Percentiles rank a stretch among this genome's conserved stretches.
These are phyloP conservation scores for Sprattus sprattus DNA, from an alignment of 2,113 vertebrate species.

Conservation along the genomic window DNA sequence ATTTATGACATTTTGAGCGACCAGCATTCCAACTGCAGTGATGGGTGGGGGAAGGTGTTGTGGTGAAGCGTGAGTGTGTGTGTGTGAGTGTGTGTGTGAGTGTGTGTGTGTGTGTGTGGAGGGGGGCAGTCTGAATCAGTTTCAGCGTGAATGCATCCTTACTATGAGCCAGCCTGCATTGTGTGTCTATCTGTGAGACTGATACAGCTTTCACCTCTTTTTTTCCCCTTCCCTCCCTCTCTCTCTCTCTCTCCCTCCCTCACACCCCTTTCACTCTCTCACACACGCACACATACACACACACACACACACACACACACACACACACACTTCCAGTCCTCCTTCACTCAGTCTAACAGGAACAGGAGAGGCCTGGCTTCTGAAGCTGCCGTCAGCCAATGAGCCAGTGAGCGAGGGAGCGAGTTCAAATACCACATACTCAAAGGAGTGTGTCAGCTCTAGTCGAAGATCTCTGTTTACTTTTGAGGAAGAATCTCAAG, in stretches of 20 bases:
- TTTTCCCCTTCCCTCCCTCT: not conserved
- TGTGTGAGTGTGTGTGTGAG: not conserved
- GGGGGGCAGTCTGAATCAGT: conserved; percentile 44
- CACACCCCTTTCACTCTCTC: not conserved
- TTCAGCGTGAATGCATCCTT: conserved; percentile 42
- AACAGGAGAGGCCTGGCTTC: not conserved
- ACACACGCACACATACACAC: not conserved
- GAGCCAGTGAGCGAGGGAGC: not conserved
- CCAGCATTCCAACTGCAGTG: conserved; percentile 53
- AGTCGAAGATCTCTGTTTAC: not conserved
- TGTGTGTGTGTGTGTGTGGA: not conserved
- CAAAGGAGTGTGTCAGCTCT: not conserved
- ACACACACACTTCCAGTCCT: not conserved
- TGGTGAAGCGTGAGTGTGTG: not conserved
- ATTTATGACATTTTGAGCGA: conserved; percentile 59
- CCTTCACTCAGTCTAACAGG: not conserved
- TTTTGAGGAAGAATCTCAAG: not conserved
- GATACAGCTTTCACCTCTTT: conserved; percentile 10
- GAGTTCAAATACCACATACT: not conserved
- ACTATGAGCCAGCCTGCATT: conserved; percentile 38
- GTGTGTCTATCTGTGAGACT: conserved; percentile 32
- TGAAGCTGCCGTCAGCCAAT: not conserved
- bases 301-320: not conserved
- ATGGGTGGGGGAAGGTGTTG: conserved; percentile 35
- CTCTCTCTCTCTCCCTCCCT: not conserved